Base-by-base conservation (phyloP, 2,888 invertebrate species). In the Tiliacea citrago region DNA sequence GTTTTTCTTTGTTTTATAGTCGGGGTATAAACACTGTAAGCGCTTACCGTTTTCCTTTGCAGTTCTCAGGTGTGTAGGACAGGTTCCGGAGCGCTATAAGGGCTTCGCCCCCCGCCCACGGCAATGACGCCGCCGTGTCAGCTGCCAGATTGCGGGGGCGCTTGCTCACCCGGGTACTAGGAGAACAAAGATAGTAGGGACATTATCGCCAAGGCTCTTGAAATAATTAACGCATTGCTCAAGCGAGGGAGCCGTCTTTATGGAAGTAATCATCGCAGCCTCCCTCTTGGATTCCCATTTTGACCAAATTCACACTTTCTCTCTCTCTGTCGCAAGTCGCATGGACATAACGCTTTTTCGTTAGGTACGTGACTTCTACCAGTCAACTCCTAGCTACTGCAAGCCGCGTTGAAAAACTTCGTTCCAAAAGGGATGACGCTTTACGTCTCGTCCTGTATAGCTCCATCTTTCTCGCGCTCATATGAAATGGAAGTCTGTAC, bases 111-210 rank as follows among this genome's bases (percentile, higher is more conserved):
- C 94, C 96, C 13, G 91, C 90, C 95, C 95, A 95, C 0, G 96
- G 95, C 58, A 96, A 83, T 12, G 95, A 84, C 0, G 96, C 96
- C 12, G 96, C 96, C 5, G 90, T 88, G 81, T 96, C 96, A 12
- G 96, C 95, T 2, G 93, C 87, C 62, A 95, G 77, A 5, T 90
- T 86, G 5, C 91, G 90, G 0, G 96, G 96, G 0, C 96, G 92
- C 84, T 94, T 94, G 84, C 94, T 91, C 51, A 96, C 93, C 0
- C 96, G 93, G 0, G 95, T 88, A 78, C 96, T 96, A 87, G 65
- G 76, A 51, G 0, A 66, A 63, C 8, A 71, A 73, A 55, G 29
- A 62, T 47, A 45, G 12, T 42, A 21, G 5, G 24, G 12, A 42
- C 7, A 3, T 63, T 60, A 58, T 13, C 7, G 42, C 9, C 4